phyloP scores from a whole-genome alignment of 2,113 vertebrate genomes.

The Mungos mungo region DNA sequence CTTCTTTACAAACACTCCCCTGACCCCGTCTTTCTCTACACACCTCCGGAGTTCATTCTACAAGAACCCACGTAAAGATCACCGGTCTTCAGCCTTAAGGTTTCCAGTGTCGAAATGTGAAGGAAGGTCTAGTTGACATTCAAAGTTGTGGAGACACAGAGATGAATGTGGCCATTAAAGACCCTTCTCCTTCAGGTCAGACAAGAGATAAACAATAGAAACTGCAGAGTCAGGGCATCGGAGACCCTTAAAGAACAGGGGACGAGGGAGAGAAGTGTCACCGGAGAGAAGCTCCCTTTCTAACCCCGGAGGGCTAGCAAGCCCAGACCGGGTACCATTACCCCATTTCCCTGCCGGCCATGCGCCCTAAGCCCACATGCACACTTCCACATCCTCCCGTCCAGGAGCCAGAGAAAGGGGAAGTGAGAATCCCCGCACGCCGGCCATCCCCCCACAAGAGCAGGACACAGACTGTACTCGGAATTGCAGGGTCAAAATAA shows the following conservation, averaged over 20 bases:
- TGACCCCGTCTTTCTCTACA: not conserved
- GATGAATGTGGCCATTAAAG: slow-evolving; percentile 3
- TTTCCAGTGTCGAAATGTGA: not conserved
- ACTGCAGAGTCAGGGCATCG: slow-evolving; percentile 70
- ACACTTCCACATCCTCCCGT: slow-evolving; percentile 40
- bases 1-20: not conserved
- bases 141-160: slow-evolving; percentile 46
- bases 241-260: not conserved
- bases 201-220: slow-evolving; percentile 75
- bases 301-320: not conserved
- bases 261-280: not conserved
- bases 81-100: not conserved
- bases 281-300: not conserved
- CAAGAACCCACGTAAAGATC: slow-evolving; percentile 25
- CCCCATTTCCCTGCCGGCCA: not conserved
- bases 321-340: not conserved
- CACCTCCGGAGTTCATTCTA: slow-evolving; percentile 38
- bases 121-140: slow-evolving; percentile 5
- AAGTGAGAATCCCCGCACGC: not conserved
- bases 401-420: slow-evolving; percentile 3
- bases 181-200: slow-evolving; percentile 43
- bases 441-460: not conserved
- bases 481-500: slow-evolving; percentile 60
- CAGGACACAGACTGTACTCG: not conserved
- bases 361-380: not conserved